A percentile compares a stretch with the other conserved stretches of the same genome.
phyloP scores from a whole-genome alignment of 2,888 invertebrate species.

The Trissonchulus latispiculum region DNA sequence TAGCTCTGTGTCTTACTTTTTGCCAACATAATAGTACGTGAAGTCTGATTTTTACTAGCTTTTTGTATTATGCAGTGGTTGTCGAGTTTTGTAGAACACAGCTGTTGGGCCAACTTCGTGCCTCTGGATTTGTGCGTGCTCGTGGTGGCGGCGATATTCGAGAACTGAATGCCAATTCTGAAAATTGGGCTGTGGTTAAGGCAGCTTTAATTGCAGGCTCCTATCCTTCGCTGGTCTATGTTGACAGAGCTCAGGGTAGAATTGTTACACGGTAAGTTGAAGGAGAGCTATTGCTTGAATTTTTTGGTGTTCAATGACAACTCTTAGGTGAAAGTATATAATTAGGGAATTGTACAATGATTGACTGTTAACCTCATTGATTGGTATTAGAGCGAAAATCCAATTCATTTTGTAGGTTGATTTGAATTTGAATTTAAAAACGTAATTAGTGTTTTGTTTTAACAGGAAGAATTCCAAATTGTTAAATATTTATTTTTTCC shows the following conservation, averaged over 20 bases:
- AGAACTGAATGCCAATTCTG: slow-evolving; percentile 64
- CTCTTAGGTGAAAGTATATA: neutral
- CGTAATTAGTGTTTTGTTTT: too few relatives aligned
- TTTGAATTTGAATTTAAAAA: too few relatives aligned
- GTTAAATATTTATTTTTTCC: too few relatives aligned
- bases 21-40: too few relatives aligned
- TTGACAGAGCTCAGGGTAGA: slow-evolving; percentile 50
- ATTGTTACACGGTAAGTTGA: slow-evolving; percentile 33
- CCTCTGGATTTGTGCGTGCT: slow-evolving; percentile 59
- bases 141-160: slow-evolving; percentile 23
- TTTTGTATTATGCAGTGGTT: too few relatives aligned
- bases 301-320: too few relatives aligned
- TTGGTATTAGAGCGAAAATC: too few relatives aligned
- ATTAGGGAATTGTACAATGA: neutral
- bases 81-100: slow-evolving; percentile 54
- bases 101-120: slow-evolving; percentile 65
- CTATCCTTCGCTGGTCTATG: slow-evolving; percentile 74
- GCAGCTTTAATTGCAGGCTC: slow-evolving; percentile 74
- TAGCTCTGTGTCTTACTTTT: too few relatives aligned
- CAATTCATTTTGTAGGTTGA: too few relatives aligned
- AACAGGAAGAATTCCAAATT: too few relatives aligned
- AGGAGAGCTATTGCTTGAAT: too few relatives aligned
- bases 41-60: too few relatives aligned
- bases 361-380: neutral
- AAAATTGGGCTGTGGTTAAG: slow-evolving; percentile 81